Base-by-base conservation (phyloP, 2,113 vertebrate species). In the Microcebus ravelobensis region DNA sequence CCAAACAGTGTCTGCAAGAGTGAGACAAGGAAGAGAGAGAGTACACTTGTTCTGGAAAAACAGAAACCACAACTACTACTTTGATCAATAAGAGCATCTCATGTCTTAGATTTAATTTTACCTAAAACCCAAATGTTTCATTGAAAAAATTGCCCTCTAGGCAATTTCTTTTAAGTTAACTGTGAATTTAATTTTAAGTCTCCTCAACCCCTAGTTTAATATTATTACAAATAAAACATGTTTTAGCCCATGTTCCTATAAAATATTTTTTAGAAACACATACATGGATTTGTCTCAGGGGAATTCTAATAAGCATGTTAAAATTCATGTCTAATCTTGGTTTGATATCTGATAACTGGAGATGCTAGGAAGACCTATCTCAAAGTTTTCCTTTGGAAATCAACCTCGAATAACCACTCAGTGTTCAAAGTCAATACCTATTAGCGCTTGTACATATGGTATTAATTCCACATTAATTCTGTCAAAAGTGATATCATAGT, bases 401-500 rank as follows among this genome's bases (percentile, higher is more conserved):
- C 48, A 1, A 94, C 91, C 97, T 55, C 93, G 92, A 98, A 97
- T 98, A 98, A 98, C 98, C 98, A 96, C 91, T 95, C 94, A 92
- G 84, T 98, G 91, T 98, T 98, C 98, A 98, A 97, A 98, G 98
- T 98, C 98, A 98, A 98, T 98, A 98, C 96, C 88, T 98, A 99
- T 98, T 99, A 98, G 98, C 98, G 97, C 97, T 98, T 98, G 96
- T 98, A 98, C 98, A 99, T 98, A 98, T 99, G 99, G 98, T 98
- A 99, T 98, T 99, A 99, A 99, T 99, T 99, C 97, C 96, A 95
- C 96, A 98, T 98, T 99, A 99, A 98, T 99, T 99, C 98, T 98
- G 98, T 99, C 98, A 98, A 98, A 98, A 99, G 97, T 99, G 97
- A 99, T 99, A 99, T 99, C 98, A 99, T 99, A 96, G 98, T 96